Conservation (phyloP, 2,797 vertebrate species). For the Gymnocypris eckloni region DNA sequence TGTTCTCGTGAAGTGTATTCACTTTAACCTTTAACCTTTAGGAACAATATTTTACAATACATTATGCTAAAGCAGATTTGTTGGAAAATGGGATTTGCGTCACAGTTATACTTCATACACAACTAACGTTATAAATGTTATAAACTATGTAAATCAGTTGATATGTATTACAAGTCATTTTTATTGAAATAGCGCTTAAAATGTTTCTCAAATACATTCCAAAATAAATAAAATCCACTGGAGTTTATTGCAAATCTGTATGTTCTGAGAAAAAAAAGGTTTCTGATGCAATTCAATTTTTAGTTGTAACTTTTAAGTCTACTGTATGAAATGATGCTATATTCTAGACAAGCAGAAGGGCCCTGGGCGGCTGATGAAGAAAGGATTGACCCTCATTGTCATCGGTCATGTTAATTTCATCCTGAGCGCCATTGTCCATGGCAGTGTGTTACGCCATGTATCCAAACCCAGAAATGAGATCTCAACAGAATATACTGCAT, state of each 20-base stretch:
- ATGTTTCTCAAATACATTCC: too few species aligned
- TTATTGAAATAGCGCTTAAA: neutral
- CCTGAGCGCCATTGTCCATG: conserved; percentile 91
- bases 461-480: conserved; percentile 80
- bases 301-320: neutral
- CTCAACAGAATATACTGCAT: conserved; percentile 83
- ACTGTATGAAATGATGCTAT: neutral
- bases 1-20: neutral
- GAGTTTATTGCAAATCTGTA: too few species aligned
- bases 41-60: neutral
- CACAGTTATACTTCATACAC: neutral
- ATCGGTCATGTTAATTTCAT: conserved; percentile 91
- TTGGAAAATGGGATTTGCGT: neutral
- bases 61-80: neutral
- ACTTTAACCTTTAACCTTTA: too few species aligned
- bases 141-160: neutral
- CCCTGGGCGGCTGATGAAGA: conserved; percentile 84
- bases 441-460: conserved; percentile 89
- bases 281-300: neutral
- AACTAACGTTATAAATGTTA: neutral
- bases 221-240: neutral
- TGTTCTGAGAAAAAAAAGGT: neutral
- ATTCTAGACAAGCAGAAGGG: conserved; percentile 80
- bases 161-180: neutral
- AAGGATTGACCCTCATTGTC: conserved; percentile 86